A percentile compares a stretch with the other conserved stretches of the same genome.
Evolutionary conservation across 1,140 invertebrate genomes (phyloP).

Genomic region (Agrypnia vestita): DNA sequence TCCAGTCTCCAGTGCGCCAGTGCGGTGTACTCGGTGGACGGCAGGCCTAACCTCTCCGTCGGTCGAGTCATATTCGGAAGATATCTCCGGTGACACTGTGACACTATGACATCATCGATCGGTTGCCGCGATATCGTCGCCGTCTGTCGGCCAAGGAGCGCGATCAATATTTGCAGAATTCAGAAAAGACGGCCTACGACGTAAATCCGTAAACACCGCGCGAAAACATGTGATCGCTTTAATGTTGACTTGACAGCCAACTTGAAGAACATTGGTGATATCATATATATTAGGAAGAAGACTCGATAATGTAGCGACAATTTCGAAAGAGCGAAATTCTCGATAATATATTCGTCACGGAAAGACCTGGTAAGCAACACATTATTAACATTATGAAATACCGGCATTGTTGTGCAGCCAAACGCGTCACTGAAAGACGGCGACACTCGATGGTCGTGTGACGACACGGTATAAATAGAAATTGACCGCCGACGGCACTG

Average conservation of each 20-base stretch:
- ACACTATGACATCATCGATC: constrained; percentile 21
- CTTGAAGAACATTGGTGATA: too few relatives aligned
- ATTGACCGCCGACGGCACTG: background rate
- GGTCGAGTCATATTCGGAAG: background rate
- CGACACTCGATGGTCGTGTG: constrained; percentile 9
- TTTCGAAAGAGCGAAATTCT: constrained; percentile 28
- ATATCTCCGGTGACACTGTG: background rate
- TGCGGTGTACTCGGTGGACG: background rate
- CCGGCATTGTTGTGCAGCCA: background rate
- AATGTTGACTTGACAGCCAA: too few relatives aligned
- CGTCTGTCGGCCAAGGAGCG: too few relatives aligned
- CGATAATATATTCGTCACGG: constrained; percentile 6
- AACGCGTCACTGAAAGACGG: constrained; percentile 5
- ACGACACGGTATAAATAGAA: constrained; percentile 25
- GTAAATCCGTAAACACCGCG: too few relatives aligned
- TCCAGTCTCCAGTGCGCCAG: background rate
- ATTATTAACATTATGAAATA: constrained; percentile 30
- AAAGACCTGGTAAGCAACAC: constrained; percentile 36
- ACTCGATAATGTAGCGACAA: constrained; percentile 16
- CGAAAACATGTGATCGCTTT: too few relatives aligned
- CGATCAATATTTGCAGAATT: too few relatives aligned
- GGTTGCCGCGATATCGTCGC: constrained; percentile 2
- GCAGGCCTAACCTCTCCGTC: constrained; percentile 8
- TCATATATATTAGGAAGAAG: background rate
- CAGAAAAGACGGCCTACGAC: too few relatives aligned